These are phyloP conservation scores for Achroia grisella DNA, from an alignment of 1,140 invertebrate species.

Conservation along the genomic window DNA sequence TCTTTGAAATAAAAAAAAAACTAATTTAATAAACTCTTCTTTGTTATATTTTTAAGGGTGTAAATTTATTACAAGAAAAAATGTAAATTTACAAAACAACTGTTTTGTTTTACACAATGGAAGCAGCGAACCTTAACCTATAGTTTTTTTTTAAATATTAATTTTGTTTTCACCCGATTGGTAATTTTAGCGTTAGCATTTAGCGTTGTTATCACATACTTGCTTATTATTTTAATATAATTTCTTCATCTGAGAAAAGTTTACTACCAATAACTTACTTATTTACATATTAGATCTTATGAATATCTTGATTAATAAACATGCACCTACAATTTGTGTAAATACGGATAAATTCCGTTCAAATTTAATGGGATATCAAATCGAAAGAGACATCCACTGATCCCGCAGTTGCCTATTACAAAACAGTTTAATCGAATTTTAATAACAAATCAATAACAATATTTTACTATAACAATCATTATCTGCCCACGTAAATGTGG, in stretches of 20 bases:
- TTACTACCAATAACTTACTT: too few species aligned
- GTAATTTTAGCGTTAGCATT: too few species aligned
- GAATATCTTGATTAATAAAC: too few species aligned
- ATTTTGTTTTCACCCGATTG: too few species aligned
- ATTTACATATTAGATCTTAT: too few species aligned
- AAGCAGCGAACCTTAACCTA: too few species aligned
- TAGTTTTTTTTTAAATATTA: too few species aligned
- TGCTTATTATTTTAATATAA: too few species aligned
- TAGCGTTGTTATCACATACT: too few species aligned
- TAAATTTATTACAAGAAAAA: slow-evolving; percentile 6
- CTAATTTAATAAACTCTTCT: slow-evolving; percentile 25
- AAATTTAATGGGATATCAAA: background rate
- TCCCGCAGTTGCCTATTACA: background rate
- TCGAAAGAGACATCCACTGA: background rate
- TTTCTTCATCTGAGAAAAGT: background rate
- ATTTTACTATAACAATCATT: slow-evolving; percentile 9
- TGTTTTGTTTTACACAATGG: slow-evolving; percentile 1
- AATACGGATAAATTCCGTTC: too few species aligned
- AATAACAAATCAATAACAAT: slow-evolving; percentile 23
- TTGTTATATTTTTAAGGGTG: slow-evolving; percentile 3
- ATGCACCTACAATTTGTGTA: too few species aligned
- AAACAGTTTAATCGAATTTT: slow-evolving; percentile 10
- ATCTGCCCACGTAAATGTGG: slow-evolving; percentile 21
- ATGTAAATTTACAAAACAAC: slow-evolving; percentile 1
- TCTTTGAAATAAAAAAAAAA: slow-evolving; percentile 16